Conservation (phyloP, 2,888 invertebrate genomes). For the Chaitophorus viminalis region DNA sequence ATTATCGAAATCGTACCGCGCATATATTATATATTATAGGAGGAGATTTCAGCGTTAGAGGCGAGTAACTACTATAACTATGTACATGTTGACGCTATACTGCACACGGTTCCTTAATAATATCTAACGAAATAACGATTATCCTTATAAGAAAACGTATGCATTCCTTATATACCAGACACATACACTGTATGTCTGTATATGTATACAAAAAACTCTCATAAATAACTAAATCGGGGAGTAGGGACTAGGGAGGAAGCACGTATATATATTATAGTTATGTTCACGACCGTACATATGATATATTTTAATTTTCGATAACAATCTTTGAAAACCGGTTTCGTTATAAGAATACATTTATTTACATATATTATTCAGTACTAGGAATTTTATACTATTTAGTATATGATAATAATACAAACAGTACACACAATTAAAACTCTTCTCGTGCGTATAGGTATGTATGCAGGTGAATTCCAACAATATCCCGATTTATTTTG, state of each 20-base stretch:
- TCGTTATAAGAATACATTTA: background rate
- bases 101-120: background rate
- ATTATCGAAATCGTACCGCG: slow-evolving; percentile 2
- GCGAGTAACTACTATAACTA: too few species aligned
- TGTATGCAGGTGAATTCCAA: too few species aligned
- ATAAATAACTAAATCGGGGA: slow-evolving; percentile 39
- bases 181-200: slow-evolving; percentile 43
- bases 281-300: background rate
- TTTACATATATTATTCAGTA: background rate
- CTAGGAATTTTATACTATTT: background rate
- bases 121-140: background rate
- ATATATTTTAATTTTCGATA: slow-evolving; percentile 48
- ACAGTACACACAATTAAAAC: background rate
- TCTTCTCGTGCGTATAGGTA: background rate
- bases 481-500: too few species aligned
- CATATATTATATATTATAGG: background rate
- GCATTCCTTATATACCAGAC: slow-evolving; percentile 3
- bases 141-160: slow-evolving; percentile 6
- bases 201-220: slow-evolving; percentile 7
- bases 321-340: slow-evolving; percentile 39
- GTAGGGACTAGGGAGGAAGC: background rate
- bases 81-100: background rate
- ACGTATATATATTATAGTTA: too few species aligned
- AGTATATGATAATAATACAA: background rate
- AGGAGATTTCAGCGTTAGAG: background rate